phyloP scores from a whole-genome alignment of 2,888 invertebrate species.

The Ophion ellenae region DNA sequence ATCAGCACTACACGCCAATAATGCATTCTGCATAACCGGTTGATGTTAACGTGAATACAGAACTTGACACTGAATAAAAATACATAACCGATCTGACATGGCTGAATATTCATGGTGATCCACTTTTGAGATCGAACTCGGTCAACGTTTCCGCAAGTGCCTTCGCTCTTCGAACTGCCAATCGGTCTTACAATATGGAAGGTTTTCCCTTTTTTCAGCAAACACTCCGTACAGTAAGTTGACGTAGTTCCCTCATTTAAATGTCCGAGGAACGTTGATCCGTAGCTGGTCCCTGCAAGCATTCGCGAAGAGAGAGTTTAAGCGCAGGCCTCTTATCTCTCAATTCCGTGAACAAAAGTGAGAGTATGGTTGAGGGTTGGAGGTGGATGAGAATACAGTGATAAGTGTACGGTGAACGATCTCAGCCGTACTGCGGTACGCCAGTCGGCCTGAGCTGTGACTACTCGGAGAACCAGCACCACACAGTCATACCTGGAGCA shows the following conservation, averaged over 20 bases:
- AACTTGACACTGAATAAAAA: too few species aligned
- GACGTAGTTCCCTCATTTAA: neutral
- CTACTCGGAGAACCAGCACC: conserved; percentile 25
- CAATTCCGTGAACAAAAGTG: conserved; percentile 78
- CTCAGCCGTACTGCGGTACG: conserved; percentile 22
- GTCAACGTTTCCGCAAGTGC: neutral
- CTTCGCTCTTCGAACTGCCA: neutral
- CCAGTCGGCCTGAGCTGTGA: neutral
- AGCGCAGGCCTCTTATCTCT: conserved; percentile 81
- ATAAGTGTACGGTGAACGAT: conserved; percentile 38
- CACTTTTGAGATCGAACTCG: neutral
- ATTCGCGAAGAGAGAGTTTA: conserved; percentile 68
- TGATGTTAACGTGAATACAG: too few species aligned
- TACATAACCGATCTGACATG: too few species aligned
- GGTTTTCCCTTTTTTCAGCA: too few species aligned
- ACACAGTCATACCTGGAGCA: neutral
- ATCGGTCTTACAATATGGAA: too few species aligned
- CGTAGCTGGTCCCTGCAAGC: conserved; percentile 69
- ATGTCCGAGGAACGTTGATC: neutral
- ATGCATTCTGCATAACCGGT: too few species aligned
- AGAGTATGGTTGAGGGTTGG: conserved; percentile 58
- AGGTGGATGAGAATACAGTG: conserved; percentile 32
- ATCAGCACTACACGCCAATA: too few species aligned
- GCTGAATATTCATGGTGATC: neutral
- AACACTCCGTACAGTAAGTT: too few species aligned